These are phyloP conservation scores for Torymus tubicola DNA, from an alignment of 2,888 invertebrate genomes.

Conservation along the genomic window DNA sequence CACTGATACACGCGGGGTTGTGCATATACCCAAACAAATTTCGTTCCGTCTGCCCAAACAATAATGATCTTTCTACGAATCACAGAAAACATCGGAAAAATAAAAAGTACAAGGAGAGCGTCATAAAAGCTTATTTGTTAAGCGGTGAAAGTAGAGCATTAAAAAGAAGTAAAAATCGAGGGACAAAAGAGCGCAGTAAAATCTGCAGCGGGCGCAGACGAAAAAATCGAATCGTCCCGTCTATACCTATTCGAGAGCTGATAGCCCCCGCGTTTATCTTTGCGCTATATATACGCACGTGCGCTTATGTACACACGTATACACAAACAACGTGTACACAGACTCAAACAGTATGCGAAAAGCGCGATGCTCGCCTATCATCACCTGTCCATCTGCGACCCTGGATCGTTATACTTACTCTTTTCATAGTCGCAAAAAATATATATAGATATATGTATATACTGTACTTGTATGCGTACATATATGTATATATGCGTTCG, in stretches of 20 bases:
- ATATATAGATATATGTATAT: too few relatives aligned
- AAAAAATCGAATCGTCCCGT: constrained; percentile 36
- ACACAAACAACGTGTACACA: constrained; percentile 4
- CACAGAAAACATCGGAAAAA: too few relatives aligned
- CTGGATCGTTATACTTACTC: constrained; percentile 31
- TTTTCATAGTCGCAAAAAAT: constrained; percentile 15
- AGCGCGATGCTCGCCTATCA: constrained; percentile 46
- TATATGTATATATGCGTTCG: neutral
- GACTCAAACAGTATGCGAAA: constrained; percentile 30
- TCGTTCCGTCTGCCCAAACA: too few relatives aligned
- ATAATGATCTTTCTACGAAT: too few relatives aligned
- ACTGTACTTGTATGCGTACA: too few relatives aligned
- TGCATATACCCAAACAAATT: too few relatives aligned
- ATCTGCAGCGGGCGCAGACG: neutral
- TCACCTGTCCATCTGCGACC: constrained; percentile 45
- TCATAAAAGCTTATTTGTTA: constrained; percentile 25
- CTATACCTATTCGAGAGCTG: constrained; percentile 25
- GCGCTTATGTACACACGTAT: neutral
- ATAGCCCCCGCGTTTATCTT: constrained; percentile 60
- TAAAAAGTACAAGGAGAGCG: constrained; percentile 7
- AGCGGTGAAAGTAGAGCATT: constrained; percentile 19
- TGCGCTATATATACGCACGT: constrained; percentile 9
- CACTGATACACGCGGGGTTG: too few relatives aligned
- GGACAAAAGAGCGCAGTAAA: constrained; percentile 26
- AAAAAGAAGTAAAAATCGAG: constrained; percentile 30